phyloP scores from a whole-genome alignment of 2,888 invertebrate species.

The Alcis repandata region DNA sequence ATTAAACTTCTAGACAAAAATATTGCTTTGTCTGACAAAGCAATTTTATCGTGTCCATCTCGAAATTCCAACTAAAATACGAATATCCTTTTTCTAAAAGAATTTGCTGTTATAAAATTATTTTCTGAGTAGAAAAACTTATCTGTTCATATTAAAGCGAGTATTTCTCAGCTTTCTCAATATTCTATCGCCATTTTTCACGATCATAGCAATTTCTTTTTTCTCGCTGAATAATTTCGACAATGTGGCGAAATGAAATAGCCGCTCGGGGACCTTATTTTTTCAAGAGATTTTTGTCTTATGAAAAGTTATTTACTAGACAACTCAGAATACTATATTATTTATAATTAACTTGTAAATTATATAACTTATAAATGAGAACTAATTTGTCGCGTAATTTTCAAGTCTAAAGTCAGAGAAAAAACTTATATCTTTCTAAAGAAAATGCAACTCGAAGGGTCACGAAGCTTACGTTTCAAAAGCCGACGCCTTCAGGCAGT shows the following conservation, averaged over 20 bases:
- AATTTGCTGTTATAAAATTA: background rate
- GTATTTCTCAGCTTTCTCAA: conserved; percentile 7
- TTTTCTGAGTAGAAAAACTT: conserved; percentile 2
- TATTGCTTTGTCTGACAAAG: conserved; percentile 5
- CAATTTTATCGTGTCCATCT: conserved; percentile 2
- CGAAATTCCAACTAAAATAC: background rate
- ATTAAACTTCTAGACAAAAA: conserved; percentile 2
- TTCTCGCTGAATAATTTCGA: background rate
- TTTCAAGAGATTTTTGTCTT: background rate
- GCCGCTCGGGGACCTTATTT: background rate
- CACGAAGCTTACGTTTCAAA: too few relatives aligned
- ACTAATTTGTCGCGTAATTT: background rate
- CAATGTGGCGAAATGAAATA: conserved; percentile 6
- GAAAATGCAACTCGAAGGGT: too few relatives aligned
- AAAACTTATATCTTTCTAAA: too few relatives aligned
- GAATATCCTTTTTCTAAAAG: background rate
- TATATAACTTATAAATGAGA: too few relatives aligned
- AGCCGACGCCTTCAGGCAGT: too few relatives aligned
- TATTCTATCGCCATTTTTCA: conserved; percentile 9
- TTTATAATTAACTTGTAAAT: too few relatives aligned
- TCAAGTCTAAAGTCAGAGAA: background rate
- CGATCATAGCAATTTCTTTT: conserved; percentile 5
- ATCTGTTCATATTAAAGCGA: background rate
- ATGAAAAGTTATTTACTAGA: background rate
- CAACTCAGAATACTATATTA: too few relatives aligned